phyloP scores from a whole-genome alignment of 2,797 vertebrate species.

The Cichlasoma orientale region DNA sequence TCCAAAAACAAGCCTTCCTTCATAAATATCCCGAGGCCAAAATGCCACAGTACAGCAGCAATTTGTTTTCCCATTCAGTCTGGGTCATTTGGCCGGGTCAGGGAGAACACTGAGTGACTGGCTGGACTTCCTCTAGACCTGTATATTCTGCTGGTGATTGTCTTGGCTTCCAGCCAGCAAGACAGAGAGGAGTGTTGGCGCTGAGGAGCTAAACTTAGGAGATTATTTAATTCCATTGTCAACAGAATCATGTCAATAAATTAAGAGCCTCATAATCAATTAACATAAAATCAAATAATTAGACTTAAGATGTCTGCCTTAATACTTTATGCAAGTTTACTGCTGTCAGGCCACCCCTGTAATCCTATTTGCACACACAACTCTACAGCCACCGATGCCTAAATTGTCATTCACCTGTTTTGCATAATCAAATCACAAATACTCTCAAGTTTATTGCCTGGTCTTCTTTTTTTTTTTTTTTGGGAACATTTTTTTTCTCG shows the following conservation, averaged over 20 bases:
- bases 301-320: constrained; percentile 29
- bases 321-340: constrained; percentile 61
- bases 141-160: constrained; percentile 77
- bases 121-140: constrained; percentile 80
- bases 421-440: constrained; percentile 57
- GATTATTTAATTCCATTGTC: constrained; percentile 86
- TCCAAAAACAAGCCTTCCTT: constrained; percentile 11
- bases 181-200: constrained; percentile 63
- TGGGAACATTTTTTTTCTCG: background rate
- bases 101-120: constrained; percentile 76
- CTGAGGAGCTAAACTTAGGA: constrained; percentile 76
- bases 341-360: constrained; percentile 54
- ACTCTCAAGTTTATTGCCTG: background rate
- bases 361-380: constrained; percentile 55
- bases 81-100: constrained; percentile 77
- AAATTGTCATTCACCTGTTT: constrained; percentile 44
- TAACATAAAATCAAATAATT: constrained; percentile 76
- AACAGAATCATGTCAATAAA: constrained; percentile 80
- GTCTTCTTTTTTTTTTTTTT: too few relatives aligned
- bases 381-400: constrained; percentile 13
- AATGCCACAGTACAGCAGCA: constrained; percentile 69
- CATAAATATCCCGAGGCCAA: constrained; percentile 49
- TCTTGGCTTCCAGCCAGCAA: constrained; percentile 81
- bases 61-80: constrained; percentile 85
- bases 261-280: constrained; percentile 82